These are phyloP conservation scores for Tauraco hartlaubi DNA, from an alignment of 2,797 vertebrate species.

Conservation along the genomic window DNA sequence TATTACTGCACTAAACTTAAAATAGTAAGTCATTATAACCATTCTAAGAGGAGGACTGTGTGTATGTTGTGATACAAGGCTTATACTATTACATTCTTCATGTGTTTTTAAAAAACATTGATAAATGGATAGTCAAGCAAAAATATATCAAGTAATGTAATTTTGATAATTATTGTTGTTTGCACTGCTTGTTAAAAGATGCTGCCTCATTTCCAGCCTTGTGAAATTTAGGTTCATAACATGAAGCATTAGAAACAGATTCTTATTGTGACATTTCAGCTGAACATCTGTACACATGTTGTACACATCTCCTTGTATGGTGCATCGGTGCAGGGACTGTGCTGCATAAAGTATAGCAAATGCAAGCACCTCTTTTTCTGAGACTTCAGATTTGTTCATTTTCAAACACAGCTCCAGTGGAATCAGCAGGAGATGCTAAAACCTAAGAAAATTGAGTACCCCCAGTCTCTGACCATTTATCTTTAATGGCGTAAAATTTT, in stretches of 20 bases:
- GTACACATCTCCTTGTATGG: fast-evolving
- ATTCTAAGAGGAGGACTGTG: neutral
- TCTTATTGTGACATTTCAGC: neutral
- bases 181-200: neutral
- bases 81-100: neutral
- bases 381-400: neutral
- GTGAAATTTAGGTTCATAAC: neutral
- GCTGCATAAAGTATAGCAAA: neutral
- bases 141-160: neutral
- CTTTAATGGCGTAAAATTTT: neutral
- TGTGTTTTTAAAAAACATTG: neutral
- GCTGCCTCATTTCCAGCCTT: neutral
- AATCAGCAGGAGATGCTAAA: neutral
- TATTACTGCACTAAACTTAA: neutral
- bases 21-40: neutral
- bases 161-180: neutral
- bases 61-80: neutral
- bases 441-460: neutral
- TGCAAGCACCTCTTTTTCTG: neutral
- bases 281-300: fast-evolving
- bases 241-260: neutral
- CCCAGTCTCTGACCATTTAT: neutral
- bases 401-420: neutral
- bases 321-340: neutral
- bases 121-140: neutral